These are phyloP conservation scores for Mayetiola destructor DNA, from an alignment of 2,888 invertebrate species.

Conservation along the genomic window DNA sequence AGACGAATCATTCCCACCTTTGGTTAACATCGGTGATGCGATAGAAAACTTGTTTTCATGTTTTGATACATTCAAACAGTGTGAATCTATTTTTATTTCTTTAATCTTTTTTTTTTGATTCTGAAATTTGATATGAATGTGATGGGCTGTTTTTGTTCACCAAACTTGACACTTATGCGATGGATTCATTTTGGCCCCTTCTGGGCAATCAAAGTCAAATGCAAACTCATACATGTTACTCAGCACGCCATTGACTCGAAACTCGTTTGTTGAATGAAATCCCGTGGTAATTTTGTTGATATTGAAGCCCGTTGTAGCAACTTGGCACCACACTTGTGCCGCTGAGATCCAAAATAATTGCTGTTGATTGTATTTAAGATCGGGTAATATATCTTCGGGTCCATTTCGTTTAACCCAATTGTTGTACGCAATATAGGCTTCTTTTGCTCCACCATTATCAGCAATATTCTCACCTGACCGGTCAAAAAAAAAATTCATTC, in stretches of 20 bases:
- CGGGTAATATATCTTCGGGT: constrained; percentile 53
- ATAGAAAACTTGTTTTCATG: too few relatives aligned
- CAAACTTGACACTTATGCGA: constrained; percentile 77
- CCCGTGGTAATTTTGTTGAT: constrained; percentile 69
- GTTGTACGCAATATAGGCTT: constrained; percentile 72
- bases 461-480: constrained; percentile 94
- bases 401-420: constrained; percentile 55
- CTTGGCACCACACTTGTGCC: constrained; percentile 78
- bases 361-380: constrained; percentile 51
- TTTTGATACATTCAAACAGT: too few relatives aligned
- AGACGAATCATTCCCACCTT: too few relatives aligned
- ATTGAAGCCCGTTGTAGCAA: constrained; percentile 54
- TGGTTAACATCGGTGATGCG: too few relatives aligned
- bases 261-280: constrained; percentile 58
- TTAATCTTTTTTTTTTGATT: too few relatives aligned
- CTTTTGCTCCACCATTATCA: constrained; percentile 86
- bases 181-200: constrained; percentile 87
- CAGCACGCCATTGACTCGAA: constrained; percentile 79
- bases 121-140: too few relatives aligned
- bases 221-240: constrained; percentile 89
- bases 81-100: too few relatives aligned
- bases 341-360: constrained; percentile 74
- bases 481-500: too few relatives aligned
- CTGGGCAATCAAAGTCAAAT: constrained; percentile 69
- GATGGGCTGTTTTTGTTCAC: too few relatives aligned